A percentile compares a stretch with the other conserved stretches of the same genome.
These are phyloP conservation scores for Nymphalis urticae DNA, from an alignment of 2,888 invertebrate species.

Conservation along the genomic window DNA sequence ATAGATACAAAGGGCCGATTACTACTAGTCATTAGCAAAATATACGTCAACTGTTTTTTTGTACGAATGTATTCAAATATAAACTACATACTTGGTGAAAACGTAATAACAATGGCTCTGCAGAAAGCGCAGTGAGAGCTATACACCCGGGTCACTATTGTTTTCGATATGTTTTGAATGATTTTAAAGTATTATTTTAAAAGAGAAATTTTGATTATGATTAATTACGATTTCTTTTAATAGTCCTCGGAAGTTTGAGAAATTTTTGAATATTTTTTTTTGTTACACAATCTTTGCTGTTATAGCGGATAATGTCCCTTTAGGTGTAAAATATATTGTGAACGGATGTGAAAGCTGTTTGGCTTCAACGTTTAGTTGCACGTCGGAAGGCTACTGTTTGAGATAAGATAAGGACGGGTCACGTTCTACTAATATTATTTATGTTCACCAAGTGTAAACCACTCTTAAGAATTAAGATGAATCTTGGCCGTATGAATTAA, in stretches of 20 bases:
- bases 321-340: slow-evolving; percentile 15
- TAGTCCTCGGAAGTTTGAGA: slow-evolving; percentile 15
- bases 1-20: slow-evolving; percentile 33
- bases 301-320: background rate
- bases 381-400: slow-evolving; percentile 23
- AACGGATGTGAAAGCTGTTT: slow-evolving; percentile 41
- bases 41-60: slow-evolving; percentile 24
- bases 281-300: slow-evolving; percentile 1
- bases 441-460: slow-evolving; percentile 15
- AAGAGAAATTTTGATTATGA: slow-evolving; percentile 22
- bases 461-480: slow-evolving; percentile 9
- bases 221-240: slow-evolving; percentile 1
- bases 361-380: slow-evolving; percentile 19
- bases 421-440: slow-evolving; percentile 19
- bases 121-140: slow-evolving; percentile 63
- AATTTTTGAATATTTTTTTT: slow-evolving; percentile 2
- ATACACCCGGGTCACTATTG: slow-evolving; percentile 44
- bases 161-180: slow-evolving; percentile 33
- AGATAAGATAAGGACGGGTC: slow-evolving; percentile 34
- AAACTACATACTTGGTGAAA: slow-evolving; percentile 51
- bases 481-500: slow-evolving; percentile 25
- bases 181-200: slow-evolving; percentile 3
- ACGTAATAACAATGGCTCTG: slow-evolving; percentile 57
- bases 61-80: slow-evolving; percentile 34
- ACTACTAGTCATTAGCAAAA: slow-evolving; percentile 20